Evolutionary conservation across 2,113 vertebrate species (phyloP), one percentile per base, ranked within the genome.

Genomic region (Spea bombifrons): DNA sequence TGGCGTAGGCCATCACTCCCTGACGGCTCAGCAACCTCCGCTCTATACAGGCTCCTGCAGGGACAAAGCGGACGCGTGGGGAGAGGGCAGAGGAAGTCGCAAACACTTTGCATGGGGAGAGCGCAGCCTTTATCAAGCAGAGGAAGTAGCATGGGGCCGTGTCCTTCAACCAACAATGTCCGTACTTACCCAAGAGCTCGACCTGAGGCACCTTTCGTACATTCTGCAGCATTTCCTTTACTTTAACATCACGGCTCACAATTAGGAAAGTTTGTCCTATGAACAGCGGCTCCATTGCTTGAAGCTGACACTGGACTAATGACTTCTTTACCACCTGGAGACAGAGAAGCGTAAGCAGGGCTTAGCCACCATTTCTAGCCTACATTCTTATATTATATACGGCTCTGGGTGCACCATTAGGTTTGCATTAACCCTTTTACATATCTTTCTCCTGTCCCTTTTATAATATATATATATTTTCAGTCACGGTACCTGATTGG

Each of bases 1-100:
- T 96, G 87, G 96, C 90, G 0, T 95, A 95, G 78, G 64, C 87
- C 81, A 92, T 7, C 46, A 98, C 74, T 0, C 96, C 96, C 80
- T 94, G 90, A 4, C 71, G 86, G 53, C 95, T 98, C 86, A 99
- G 89, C 86, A 98, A 85, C 0, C 88, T 91, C 88, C 93, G 68
- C 0, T 99, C 96, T 3, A 98, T 82, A 78, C 92, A 96, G 84
- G 88, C 96, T 1, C 94, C 97, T 99, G 88, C 0, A 16, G 82
- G 77, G 67, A 66, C 50, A 15, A 5, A 17, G 46, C 6, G 48
- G 30, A 30, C 30, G 2, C 2, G 30, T 30, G 30, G 30, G 30
- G 30, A 30, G 30, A 30, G 30, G 30, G 30, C 30, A 30, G 2
- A 30, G 30, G 30, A 30, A 30, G 30, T 30, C 2, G 30, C 30